Conservation (phyloP, 92 coral and sea anemone genomes). For the Porites rus region DNA sequence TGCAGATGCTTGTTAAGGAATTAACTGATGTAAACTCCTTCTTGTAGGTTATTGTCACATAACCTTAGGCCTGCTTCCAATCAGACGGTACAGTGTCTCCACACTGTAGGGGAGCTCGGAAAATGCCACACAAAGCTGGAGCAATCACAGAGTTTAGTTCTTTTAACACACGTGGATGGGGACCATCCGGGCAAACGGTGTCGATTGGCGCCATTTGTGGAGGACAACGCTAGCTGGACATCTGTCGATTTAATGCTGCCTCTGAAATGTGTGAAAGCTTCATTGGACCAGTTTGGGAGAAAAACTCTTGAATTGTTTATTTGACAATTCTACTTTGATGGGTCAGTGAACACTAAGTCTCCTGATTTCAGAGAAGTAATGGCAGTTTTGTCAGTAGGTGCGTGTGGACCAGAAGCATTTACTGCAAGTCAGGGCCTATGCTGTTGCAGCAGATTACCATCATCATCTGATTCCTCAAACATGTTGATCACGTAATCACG, state of each 20-base stretch:
- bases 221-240: neutral
- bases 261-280: neutral
- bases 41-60: too few species aligned
- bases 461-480: too few species aligned
- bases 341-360: neutral
- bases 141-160: neutral
- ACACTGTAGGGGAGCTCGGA: too few species aligned
- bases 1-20: too few species aligned
- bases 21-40: too few species aligned
- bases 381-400: neutral
- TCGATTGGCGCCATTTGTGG: slow-evolving; percentile 38
- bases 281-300: slow-evolving; percentile 15
- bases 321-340: neutral
- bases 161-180: slow-evolving; percentile 2
- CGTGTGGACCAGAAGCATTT: neutral
- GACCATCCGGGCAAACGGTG: neutral
- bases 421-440: too few species aligned
- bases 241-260: neutral
- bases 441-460: too few species aligned
- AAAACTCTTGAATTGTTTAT: slow-evolving; percentile 10
- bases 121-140: too few species aligned
- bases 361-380: slow-evolving; percentile 7
- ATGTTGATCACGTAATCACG: neutral
- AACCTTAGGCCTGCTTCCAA: too few species aligned
- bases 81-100: too few species aligned